Percentiles rank a stretch among this genome's conserved stretches.
phyloP scores from a whole-genome alignment of 2,797 vertebrate species.

The Bothrops alternatus region DNA sequence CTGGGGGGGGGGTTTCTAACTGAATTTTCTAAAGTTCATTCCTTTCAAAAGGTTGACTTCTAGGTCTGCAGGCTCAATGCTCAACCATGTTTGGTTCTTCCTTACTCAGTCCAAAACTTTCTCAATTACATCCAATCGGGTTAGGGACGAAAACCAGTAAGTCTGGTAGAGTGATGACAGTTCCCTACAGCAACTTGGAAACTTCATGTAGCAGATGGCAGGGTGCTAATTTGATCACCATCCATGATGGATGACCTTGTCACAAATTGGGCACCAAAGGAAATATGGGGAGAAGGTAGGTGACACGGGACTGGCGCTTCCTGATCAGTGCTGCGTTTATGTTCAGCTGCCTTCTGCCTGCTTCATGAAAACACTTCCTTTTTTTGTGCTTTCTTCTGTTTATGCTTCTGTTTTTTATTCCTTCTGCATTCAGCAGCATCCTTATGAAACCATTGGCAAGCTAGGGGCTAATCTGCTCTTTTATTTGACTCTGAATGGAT shows the following conservation, averaged over 20 bases:
- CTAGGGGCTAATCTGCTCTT: not conserved
- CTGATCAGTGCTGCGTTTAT: not conserved
- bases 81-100: not conserved
- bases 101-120: not conserved
- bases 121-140: not conserved
- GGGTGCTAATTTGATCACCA: not conserved
- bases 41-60: not conserved
- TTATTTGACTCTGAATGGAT: not conserved
- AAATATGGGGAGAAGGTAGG: not conserved
- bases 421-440: not conserved
- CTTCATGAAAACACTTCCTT: not conserved
- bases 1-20: not conserved
- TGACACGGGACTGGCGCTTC: not conserved
- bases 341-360: not conserved
- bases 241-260: not conserved
- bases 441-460: not conserved
- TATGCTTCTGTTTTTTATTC: not conserved
- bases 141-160: not conserved
- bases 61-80: not conserved
- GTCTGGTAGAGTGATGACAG: not conserved
- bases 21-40: not conserved
- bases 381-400: not conserved
- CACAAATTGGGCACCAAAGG: not conserved
- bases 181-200: not conserved
- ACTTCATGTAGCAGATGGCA: not conserved